Evolutionary conservation across 2,888 invertebrate species (phyloP), one percentile per base, ranked within the genome.

Genomic region (Sericinus montela): DNA sequence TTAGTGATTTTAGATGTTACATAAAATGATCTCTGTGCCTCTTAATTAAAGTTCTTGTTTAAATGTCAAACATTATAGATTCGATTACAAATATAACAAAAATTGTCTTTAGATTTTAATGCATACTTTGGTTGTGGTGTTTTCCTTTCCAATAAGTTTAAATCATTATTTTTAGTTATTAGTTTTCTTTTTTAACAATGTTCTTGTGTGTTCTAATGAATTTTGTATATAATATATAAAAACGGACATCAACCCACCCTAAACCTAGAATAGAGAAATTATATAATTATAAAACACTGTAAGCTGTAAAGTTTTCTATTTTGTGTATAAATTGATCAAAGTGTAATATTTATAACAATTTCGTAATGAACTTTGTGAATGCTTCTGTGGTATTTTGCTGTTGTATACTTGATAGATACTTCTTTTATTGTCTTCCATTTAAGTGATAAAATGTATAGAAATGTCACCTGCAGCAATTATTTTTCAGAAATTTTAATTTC

Each of bases 211-310:
- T 32, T 1, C n/a, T 32, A 32, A 32, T 13, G 5, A 13, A 5
- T 32, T 54, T 57, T 76, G 72, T 74, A 78, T 60, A 70, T 75
- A 69, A 72, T 65, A 56, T 28, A 48, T 62, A 67, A 68, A 75
- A 75, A 86, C 87, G 87, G 87, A 87, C 87, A 83, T 56, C 69
- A 75, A 73, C 86, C 87, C 87, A 85, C 86, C 87, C 73, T 75
- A 54, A 79, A 67, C 69, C 57, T 84, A 84, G 84, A 56, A 61
- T 82, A 80, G 68, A 67, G 50, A 69, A 63, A 46, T 50, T 56
- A 49, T 47, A 51, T 38, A 54, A 47, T 45, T 45, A 38, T 52
- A 45, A 46, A 45, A 48, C 25, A 39, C 45, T 46, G 23, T 37
- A 15, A 49, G 43, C 40, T 45, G 10, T 28, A 40, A 11, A 10